phyloP scores from a whole-genome alignment of 2,797 vertebrate genomes.

The Acestrorhynchus altus region DNA sequence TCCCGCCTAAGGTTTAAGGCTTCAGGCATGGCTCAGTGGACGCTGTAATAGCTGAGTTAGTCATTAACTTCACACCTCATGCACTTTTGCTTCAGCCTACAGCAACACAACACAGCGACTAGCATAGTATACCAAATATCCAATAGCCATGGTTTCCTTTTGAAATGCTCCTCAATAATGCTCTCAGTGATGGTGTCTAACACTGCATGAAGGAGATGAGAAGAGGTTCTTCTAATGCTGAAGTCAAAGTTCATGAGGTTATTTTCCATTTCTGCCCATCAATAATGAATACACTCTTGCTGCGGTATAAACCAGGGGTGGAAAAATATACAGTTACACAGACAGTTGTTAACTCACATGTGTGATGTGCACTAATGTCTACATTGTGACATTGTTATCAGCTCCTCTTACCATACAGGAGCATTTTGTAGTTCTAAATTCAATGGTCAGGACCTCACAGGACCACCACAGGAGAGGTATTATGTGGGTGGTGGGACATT shows the following conservation, averaged over 20 bases:
- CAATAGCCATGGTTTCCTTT: constrained; percentile 1
- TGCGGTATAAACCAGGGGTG: neutral
- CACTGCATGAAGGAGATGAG: neutral
- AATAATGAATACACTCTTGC: neutral
- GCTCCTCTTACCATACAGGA: too few relatives aligned
- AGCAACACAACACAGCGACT: neutral
- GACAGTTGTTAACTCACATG: too few relatives aligned
- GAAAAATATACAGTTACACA: too few relatives aligned
- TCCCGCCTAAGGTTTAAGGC: neutral
- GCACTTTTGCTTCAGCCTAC: neutral
- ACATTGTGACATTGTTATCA: too few relatives aligned
- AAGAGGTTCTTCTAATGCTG: neutral
- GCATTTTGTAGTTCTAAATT: too few relatives aligned
- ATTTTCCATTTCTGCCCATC: neutral
- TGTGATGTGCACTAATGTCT: too few relatives aligned
- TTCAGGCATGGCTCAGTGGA: constrained; percentile 14
- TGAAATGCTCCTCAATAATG: neutral
- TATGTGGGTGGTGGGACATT: too few relatives aligned
- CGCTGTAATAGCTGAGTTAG: constrained; percentile 36
- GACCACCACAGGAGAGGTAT: too few relatives aligned
- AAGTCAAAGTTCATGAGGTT: neutral
- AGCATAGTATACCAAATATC: neutral
- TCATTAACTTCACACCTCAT: constrained; percentile 39
- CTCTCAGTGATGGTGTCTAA: neutral
- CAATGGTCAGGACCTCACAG: too few relatives aligned